phyloP scores from a whole-genome alignment of 2,888 invertebrate genomes.

The Invenusta paracnida region DNA sequence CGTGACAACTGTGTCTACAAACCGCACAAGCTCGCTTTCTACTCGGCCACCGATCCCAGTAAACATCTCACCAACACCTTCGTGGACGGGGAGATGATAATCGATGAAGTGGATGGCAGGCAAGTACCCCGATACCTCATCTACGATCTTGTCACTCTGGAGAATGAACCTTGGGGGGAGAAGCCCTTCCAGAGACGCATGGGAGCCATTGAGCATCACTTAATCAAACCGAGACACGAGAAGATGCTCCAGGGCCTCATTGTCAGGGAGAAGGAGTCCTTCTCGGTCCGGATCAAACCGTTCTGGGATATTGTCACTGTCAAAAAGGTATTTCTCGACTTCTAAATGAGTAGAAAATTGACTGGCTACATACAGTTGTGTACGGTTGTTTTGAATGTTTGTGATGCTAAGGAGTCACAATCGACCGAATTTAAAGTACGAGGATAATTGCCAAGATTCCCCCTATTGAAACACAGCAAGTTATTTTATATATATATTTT shows the following conservation, averaged over 20 bases:
- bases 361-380: too few species aligned
- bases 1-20: constrained; percentile 84
- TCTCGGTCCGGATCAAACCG: constrained; percentile 80
- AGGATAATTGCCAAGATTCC: too few species aligned
- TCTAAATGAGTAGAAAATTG: neutral
- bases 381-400: too few species aligned
- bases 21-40: constrained; percentile 62
- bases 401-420: too few species aligned
- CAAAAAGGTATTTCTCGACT: neutral
- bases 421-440: too few species aligned
- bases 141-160: constrained; percentile 78
- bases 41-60: constrained; percentile 67
- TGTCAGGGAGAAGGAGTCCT: constrained; percentile 75
- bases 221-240: constrained; percentile 66
- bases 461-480: too few species aligned
- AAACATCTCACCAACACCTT: constrained; percentile 75
- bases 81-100: constrained; percentile 96
- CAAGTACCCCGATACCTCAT: constrained; percentile 79
- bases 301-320: constrained; percentile 73
- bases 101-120: constrained; percentile 72
- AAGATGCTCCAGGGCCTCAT: constrained; percentile 76
- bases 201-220: constrained; percentile 68
- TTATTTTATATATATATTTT: too few species aligned
- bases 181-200: constrained; percentile 1
- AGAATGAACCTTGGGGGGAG: constrained; percentile 59